These are phyloP conservation scores for Xylocampa areola DNA, from an alignment of 2,888 invertebrate genomes.

Conservation along the genomic window DNA sequence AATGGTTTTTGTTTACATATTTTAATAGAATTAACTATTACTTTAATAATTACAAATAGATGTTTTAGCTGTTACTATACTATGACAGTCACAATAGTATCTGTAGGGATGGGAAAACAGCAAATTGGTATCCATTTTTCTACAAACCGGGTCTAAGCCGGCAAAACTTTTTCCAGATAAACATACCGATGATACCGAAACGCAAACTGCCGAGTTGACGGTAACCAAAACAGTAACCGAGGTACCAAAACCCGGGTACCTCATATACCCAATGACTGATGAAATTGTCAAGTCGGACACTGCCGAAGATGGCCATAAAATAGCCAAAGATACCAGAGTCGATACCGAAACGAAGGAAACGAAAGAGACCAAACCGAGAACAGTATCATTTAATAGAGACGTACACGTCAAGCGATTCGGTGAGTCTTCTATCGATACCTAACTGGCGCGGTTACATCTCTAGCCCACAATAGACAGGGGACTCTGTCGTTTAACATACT, in stretches of 20 bases:
- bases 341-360: conserved; percentile 82
- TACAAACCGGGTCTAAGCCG: conserved; percentile 39
- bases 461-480: conserved; percentile 27
- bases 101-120: conserved; percentile 11
- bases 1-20: no score
- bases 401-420: conserved; percentile 97
- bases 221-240: conserved; percentile 67
- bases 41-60: no score
- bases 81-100: neutral
- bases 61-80: neutral
- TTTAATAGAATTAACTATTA: no score
- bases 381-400: conserved; percentile 97
- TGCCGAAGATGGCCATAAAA: conserved; percentile 82
- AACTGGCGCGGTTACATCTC: conserved; percentile 39
- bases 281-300: conserved; percentile 81
- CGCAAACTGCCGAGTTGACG: conserved; percentile 71
- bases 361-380: conserved; percentile 88
- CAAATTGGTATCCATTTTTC: neutral
- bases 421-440: conserved; percentile 84
- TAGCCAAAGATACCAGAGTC: conserved; percentile 73
- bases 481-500: conserved; percentile 47
- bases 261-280: conserved; percentile 84
- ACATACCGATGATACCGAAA: conserved; percentile 81
- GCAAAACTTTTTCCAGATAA: conserved; percentile 79
- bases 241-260: conserved; percentile 82